These are phyloP conservation scores for Branchellion lobata DNA, from an alignment of 2,888 invertebrate species.

Conservation along the genomic window DNA sequence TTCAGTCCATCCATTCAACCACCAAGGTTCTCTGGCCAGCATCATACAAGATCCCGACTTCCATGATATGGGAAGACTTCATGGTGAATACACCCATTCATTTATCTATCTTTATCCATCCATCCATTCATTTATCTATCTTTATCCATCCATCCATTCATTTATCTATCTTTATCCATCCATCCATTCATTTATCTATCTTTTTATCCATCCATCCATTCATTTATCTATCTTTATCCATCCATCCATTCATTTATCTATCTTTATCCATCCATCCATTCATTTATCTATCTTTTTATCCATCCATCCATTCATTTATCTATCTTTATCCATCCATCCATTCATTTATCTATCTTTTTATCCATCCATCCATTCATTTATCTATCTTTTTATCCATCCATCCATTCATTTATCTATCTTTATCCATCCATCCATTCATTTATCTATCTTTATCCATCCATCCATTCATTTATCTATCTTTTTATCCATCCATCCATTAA, in stretches of 20 bases:
- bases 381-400: not conserved
- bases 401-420: not conserved
- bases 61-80: conserved; percentile 89
- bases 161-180: not conserved
- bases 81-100: conserved; percentile 61
- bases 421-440: not conserved
- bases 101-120: conserved; percentile 7
- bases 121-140: not conserved
- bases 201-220: not conserved
- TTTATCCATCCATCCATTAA: conserved; percentile 2
- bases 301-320: not conserved
- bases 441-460: too few relatives aligned
- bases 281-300: too few relatives aligned
- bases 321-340: conserved; percentile 1
- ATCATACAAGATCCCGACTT: conserved; percentile 45
- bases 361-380: not conserved
- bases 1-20: not conserved
- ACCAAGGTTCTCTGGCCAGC: not conserved
- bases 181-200: not conserved
- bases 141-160: not conserved
- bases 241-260: not conserved
- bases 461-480: too few relatives aligned
- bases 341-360: not conserved
- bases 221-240: not conserved
- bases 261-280: too few relatives aligned